phyloP scores from a whole-genome alignment of 1,140 invertebrate species.

The Rhagoletis pomonella region DNA sequence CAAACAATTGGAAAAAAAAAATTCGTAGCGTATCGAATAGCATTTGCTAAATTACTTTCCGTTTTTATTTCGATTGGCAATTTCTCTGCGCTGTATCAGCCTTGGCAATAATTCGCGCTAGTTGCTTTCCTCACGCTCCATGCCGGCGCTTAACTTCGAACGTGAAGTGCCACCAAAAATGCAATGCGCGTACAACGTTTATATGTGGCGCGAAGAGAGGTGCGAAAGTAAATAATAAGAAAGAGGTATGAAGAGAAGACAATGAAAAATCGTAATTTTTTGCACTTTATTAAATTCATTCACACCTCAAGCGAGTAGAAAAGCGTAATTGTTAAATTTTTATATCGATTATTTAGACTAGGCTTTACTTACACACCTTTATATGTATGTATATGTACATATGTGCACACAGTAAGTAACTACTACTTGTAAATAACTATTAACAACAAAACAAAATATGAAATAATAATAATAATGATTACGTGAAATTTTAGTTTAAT shows the following conservation, averaged over 20 bases:
- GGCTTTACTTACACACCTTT: background rate
- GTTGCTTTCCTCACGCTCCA: background rate
- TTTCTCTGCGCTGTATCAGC: background rate
- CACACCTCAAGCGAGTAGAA: background rate
- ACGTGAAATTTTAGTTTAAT: background rate
- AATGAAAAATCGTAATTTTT: background rate
- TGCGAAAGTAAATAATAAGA: background rate
- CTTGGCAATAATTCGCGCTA: background rate
- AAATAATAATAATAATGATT: constrained; percentile 36
- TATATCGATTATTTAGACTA: background rate
- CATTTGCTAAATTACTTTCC: background rate
- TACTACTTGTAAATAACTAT: constrained; percentile 53
- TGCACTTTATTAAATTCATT: background rate
- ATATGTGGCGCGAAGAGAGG: background rate
- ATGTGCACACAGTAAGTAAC: background rate
- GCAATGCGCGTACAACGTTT: background rate
- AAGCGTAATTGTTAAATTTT: background rate
- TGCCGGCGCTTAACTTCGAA: background rate
- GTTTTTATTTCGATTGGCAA: constrained; percentile 45
- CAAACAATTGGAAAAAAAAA: background rate
- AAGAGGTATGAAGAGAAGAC: background rate
- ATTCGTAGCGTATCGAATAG: background rate
- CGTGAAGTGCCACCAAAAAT: background rate
- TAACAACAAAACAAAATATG: constrained; percentile 3
- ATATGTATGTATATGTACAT: too few relatives aligned